Base-by-base conservation (phyloP, 2,888 invertebrate species). In the Fragum sueziense region DNA sequence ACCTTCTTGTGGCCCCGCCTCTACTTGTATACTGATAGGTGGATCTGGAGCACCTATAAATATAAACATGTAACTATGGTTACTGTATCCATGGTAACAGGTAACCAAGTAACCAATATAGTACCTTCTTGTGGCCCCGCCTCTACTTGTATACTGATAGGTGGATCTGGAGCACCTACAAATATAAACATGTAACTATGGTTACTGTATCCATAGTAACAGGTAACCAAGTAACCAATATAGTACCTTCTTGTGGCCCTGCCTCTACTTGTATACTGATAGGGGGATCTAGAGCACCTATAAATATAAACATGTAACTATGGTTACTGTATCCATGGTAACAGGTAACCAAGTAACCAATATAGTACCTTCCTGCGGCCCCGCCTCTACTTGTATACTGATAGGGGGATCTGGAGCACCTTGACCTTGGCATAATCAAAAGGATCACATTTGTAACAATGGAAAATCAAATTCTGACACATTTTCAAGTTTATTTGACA, bases 261-360 rank as follows among this genome's bases (percentile, higher is more conserved):
- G 97, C 96, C 95, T 98, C 98, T 94, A 98, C 97, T 95, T 97
- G 96, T 92, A 97, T 95, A 91, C 95, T 95, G 57, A 95, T 93
- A 29, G 96, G 95, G 9, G 95, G 95, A 88, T 96, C 95, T 65
- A 95, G 95, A 79, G 95, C 93, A 88, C 95, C 95, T 92, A 67
- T 2, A 72, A 72, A 31, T 41, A 41, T 14, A 9, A 17, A n/a
- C n/a, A n/a, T n/a, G n/a, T n/a, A n/a, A n/a, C n/a, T n/a, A n/a
- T n/a, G n/a, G n/a, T n/a, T n/a, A 41, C 85, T n/a, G 90, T 82
- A 91, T 97, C 96, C 89, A 97, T 96, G 87, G 96, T 96, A 91
- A 99, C 98, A 86, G 99, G 99, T 94, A 98, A 96, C 99, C 99
- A 99, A 89, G 99, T 99, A 93, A 99, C 97, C 93, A 99, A 95